Base-by-base conservation (phyloP, 2,797 vertebrate species). In the Yasuhikotakia modesta region DNA sequence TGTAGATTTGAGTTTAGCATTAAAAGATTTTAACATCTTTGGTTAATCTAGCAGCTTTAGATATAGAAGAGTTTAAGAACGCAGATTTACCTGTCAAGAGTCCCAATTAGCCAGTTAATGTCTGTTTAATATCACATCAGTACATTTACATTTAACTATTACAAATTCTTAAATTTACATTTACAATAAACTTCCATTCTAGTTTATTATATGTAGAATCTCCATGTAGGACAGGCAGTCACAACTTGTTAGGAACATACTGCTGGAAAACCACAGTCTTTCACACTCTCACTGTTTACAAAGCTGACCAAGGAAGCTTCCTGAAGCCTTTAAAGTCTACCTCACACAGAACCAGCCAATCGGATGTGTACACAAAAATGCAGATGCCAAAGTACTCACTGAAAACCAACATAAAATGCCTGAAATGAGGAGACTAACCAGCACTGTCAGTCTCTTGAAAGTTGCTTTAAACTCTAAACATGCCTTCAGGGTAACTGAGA, bases 271-370 rank as follows among this genome's bases (percentile, higher is more conserved):
- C 80, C 85, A 84, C 60, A 43, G 72, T 69, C 17, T 88, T 89
- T 90, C 88, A 87, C 87, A 88, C 81, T 74, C 86, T 70, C 86
- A 87, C 79, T 90, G 85, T 91, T 91, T 89, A 90, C 87, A 85
- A 78, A 84, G 79, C 79, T 88, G 84, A 69, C 76, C 76, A 74
- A 83, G 68, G 86, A 90, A 83, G 79, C 84, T 83, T 85, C 79
- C 22, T 55, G 52, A 84, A 81, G 86, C 81, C 8, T 82, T 86
- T 60, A 85, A 45, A 5, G 64, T 89, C 81, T 82, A 77, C 70
- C 80, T 89, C 73, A 65, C 73, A 87, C 73, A 80, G 76, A 85
- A 22, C 81, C 84, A 85, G 88, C 83, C 85, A 82, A 78, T 85
- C 71, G 65, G 82, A 86, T 87, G 86, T 92, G 89, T 85, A 83